Conservation (phyloP, 1,140 invertebrate species). For the Caenorhabditis tropicalis region DNA sequence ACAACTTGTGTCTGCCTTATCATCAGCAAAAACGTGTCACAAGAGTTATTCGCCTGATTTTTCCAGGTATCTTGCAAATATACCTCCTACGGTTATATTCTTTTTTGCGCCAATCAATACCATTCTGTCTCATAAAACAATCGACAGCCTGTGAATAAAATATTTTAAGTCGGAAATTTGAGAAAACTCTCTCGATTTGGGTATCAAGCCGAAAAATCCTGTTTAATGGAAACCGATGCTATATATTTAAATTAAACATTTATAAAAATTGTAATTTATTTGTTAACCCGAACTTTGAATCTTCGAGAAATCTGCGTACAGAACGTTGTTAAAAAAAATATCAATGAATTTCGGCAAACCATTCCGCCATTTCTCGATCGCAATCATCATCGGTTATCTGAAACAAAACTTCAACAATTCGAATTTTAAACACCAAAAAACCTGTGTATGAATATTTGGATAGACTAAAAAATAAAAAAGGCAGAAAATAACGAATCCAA, state of each 20-base stretch:
- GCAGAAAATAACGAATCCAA: conserved; percentile 61
- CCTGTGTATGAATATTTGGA: conserved; percentile 59
- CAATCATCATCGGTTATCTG: conserved; percentile 39
- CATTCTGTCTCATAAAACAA: not conserved
- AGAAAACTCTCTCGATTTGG: no score
- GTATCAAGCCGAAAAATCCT: no score
- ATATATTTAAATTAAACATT: no score
- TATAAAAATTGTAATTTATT: no score
- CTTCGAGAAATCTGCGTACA: no score
- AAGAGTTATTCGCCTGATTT: conserved; percentile 1
- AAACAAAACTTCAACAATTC: not conserved
- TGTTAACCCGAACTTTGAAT: no score
- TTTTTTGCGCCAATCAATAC: not conserved
- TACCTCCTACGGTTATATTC: not conserved
- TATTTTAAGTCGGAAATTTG: no score
- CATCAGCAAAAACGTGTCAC: not conserved
- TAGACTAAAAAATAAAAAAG: conserved; percentile 63
- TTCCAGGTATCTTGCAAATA: conserved; percentile 19
- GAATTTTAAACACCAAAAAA: not conserved
- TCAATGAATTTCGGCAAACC: conserved; percentile 54
- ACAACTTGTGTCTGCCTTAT: not conserved
- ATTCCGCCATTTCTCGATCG: conserved; percentile 53
- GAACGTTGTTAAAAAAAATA: no score
- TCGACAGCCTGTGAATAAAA: not conserved
- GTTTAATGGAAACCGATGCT: no score